A percentile compares a stretch with the other conserved stretches of the same genome.
Conservation (phyloP, 2,113 vertebrate species). For the Ibidorhyncha struthersii region DNA sequence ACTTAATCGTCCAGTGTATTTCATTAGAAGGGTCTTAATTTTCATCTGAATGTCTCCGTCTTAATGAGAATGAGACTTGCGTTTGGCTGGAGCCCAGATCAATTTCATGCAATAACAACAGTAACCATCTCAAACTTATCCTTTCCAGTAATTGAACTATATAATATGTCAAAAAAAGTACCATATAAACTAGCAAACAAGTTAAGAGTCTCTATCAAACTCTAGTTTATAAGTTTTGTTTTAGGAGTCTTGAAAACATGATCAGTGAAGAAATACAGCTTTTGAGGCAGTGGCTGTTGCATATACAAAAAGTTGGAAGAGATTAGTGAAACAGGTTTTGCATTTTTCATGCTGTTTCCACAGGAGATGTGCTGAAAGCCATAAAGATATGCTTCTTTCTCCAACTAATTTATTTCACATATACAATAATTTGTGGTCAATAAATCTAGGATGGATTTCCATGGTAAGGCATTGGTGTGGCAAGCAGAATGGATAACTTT, state of each 20-base stretch:
- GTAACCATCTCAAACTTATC: constrained; percentile 37
- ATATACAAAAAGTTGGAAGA: constrained; percentile 19
- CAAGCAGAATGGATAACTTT: constrained; percentile 46
- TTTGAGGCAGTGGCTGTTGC: constrained; percentile 6
- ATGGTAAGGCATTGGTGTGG: constrained; percentile 20
- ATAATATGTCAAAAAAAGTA: background rate
- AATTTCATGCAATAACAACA: constrained; percentile 66
- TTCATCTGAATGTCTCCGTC: constrained; percentile 37
- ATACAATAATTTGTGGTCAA: constrained; percentile 50
- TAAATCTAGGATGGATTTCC: constrained; percentile 46
- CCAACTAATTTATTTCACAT: constrained; percentile 60
- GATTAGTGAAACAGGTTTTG: constrained; percentile 27
- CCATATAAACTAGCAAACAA: background rate
- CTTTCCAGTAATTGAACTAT: constrained; percentile 19
- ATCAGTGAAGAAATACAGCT: background rate
- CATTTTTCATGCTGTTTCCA: constrained; percentile 49
- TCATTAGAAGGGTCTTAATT: constrained; percentile 64
- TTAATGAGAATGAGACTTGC: constrained; percentile 41
- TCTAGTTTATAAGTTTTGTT: background rate
- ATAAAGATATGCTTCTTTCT: constrained; percentile 58
- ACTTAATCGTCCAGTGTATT: constrained; percentile 49
- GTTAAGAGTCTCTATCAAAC: background rate
- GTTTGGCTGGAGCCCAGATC: constrained; percentile 63
- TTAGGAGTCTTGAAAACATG: background rate
- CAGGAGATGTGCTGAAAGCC: constrained; percentile 57